A percentile compares a stretch with the other conserved stretches of the same genome.
Evolutionary conservation across 2,113 vertebrate species (phyloP).

Genomic region (Emydura subglobosa): DNA sequence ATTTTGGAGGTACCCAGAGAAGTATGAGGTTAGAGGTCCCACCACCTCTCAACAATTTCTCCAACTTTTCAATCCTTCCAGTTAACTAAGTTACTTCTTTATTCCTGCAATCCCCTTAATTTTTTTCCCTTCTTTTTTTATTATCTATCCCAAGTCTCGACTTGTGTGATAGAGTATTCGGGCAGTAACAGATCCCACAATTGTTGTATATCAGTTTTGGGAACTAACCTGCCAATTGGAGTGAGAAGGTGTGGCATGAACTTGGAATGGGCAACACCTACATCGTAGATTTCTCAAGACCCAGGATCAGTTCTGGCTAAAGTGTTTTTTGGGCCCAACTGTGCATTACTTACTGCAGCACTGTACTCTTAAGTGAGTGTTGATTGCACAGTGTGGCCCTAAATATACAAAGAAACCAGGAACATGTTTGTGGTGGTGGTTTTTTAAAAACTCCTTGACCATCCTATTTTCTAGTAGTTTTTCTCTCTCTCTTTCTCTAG

Average conservation of each 20-base stretch:
- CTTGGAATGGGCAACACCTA: accelerated
- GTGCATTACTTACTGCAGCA: background rate
- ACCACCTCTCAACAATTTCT: background rate
- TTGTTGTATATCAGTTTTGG: background rate
- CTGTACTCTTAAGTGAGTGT: slow-evolving; percentile 10
- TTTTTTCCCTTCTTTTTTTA: background rate
- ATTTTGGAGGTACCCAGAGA: background rate
- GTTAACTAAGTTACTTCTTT: background rate
- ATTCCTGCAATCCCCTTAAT: background rate
- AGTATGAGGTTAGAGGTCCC: background rate
- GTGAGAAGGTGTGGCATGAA: accelerated
- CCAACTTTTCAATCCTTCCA: background rate
- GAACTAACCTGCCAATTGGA: background rate
- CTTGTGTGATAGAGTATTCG: background rate
- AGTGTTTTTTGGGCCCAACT: background rate
- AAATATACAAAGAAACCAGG: slow-evolving; percentile 22
- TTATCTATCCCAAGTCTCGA: background rate
- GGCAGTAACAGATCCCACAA: background rate
- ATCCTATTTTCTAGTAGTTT: slow-evolving; percentile 65
- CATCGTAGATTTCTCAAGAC: accelerated
- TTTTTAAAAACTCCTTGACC: background rate
- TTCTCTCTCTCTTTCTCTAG: background rate
- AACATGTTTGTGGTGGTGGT: slow-evolving; percentile 31
- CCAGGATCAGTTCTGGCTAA: background rate
- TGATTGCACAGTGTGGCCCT: background rate